Conservation (phyloP, 2,797 vertebrate species). For the Alosa sapidissima region DNA sequence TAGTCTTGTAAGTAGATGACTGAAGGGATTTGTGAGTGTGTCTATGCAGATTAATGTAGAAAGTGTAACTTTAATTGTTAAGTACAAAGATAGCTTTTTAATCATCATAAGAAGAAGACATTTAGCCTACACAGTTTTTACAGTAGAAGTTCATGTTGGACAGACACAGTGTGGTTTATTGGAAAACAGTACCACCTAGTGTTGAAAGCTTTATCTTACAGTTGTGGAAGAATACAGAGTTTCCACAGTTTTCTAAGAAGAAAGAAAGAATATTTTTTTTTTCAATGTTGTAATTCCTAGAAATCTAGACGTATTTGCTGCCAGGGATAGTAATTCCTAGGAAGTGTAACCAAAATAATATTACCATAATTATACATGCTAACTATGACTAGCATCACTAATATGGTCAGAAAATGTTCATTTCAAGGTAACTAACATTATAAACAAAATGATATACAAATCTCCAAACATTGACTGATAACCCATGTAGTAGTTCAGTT, state of each 20-base stretch:
- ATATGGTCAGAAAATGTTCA: too few species aligned
- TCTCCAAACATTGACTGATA: not conserved
- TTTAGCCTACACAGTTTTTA: not conserved
- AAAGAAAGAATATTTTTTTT: not conserved
- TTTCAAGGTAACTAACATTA: not conserved
- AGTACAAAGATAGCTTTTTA: not conserved
- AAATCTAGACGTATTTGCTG: too few species aligned
- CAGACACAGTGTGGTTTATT: not conserved
- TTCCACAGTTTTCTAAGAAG: not conserved
- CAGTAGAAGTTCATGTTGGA: not conserved
- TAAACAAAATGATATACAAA: not conserved
- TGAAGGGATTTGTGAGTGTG: not conserved
- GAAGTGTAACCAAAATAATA: too few species aligned
- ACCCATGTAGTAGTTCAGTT: not conserved
- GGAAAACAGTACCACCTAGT: slow-evolving; percentile 6
- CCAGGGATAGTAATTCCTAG: too few species aligned
- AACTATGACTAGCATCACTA: too few species aligned
- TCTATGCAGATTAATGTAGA: not conserved
- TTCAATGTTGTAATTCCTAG: too few species aligned
- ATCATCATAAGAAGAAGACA: not conserved
- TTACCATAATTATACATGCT: too few species aligned
- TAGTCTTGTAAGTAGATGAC: not conserved
- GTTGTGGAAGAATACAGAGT: not conserved
- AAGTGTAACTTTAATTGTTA: not conserved
- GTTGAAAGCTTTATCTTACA: not conserved